Evolutionary conservation across 2,888 invertebrate genomes (phyloP).

Genomic region (Platerodrilus igneus): DNA sequence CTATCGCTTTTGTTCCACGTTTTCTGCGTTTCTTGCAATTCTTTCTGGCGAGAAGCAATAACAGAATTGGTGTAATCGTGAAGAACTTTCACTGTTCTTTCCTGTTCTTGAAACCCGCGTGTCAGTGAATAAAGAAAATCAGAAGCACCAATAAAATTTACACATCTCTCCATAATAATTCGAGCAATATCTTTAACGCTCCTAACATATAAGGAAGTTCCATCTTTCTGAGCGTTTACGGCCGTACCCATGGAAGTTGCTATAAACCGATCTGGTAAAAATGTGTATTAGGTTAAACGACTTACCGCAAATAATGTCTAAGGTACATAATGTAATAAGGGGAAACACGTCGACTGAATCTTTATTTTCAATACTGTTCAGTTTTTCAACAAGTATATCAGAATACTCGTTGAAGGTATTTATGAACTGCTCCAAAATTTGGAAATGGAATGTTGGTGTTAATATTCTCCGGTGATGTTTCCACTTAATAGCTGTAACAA

Average conservation of each 20-base stretch:
- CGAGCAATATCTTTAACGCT: constrained; percentile 56
- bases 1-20: no score
- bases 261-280: constrained; percentile 37
- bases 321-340: constrained; percentile 55
- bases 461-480: constrained; percentile 62
- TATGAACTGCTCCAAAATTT: constrained; percentile 67
- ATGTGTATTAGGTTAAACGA: no score
- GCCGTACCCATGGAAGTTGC: constrained; percentile 83
- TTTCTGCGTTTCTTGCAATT: no score
- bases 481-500: constrained; percentile 48
- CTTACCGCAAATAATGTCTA: constrained; percentile 61
- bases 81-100: no score
- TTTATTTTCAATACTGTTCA: constrained; percentile 44
- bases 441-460: constrained; percentile 76
- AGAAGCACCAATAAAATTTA: constrained; percentile 49
- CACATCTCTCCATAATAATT: constrained; percentile 35
- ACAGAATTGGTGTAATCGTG: no score
- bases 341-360: constrained; percentile 58
- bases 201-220: constrained; percentile 65
- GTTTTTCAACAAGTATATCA: constrained; percentile 53
- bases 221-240: constrained; percentile 65
- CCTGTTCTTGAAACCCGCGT: constrained; percentile 56
- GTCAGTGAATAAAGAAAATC: constrained; percentile 50
- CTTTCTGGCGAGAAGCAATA: no score
- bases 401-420: constrained; percentile 64